Evolutionary conservation across 2,113 vertebrate species (phyloP).

Genomic region (Sorex araneus): DNA sequence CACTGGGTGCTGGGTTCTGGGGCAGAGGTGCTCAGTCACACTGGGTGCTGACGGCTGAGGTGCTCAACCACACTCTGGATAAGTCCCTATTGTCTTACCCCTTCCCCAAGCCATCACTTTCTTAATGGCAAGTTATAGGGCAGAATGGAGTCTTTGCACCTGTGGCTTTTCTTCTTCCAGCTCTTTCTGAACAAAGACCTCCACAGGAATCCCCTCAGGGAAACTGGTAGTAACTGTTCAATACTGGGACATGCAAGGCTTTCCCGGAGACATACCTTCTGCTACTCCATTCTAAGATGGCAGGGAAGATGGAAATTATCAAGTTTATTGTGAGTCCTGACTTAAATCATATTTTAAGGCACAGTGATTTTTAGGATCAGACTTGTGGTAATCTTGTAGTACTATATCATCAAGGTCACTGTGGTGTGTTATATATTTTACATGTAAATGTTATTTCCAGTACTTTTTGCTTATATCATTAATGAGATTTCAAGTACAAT

Average conservation of each 20-base stretch:
- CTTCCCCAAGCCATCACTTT: neutral
- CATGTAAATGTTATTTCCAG: constrained; percentile 77
- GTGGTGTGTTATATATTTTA: constrained; percentile 63
- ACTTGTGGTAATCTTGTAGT: too few relatives aligned
- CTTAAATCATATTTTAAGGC: too few relatives aligned
- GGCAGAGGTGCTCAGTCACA: too few relatives aligned
- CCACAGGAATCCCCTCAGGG: neutral
- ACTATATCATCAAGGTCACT: neutral
- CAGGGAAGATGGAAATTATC: neutral
- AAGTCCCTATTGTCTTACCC: neutral
- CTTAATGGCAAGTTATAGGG: too few relatives aligned
- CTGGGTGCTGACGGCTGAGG: too few relatives aligned
- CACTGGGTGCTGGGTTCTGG: too few relatives aligned
- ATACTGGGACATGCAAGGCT: neutral
- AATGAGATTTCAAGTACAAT: constrained; percentile 61
- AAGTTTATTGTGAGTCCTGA: too few relatives aligned
- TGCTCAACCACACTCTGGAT: too few relatives aligned
- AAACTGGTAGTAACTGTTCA: neutral
- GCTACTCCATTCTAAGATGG: neutral
- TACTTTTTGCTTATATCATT: constrained; percentile 74
- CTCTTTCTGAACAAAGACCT: neutral
- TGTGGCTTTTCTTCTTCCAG: neutral
- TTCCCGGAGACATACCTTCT: neutral
- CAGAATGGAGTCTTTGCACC: neutral
- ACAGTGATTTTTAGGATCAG: too few relatives aligned